Percentiles rank a stretch among this genome's conserved stretches.
These are phyloP conservation scores for Fundulus diaphanus DNA, from an alignment of 2,797 vertebrate genomes.

Conservation along the genomic window DNA sequence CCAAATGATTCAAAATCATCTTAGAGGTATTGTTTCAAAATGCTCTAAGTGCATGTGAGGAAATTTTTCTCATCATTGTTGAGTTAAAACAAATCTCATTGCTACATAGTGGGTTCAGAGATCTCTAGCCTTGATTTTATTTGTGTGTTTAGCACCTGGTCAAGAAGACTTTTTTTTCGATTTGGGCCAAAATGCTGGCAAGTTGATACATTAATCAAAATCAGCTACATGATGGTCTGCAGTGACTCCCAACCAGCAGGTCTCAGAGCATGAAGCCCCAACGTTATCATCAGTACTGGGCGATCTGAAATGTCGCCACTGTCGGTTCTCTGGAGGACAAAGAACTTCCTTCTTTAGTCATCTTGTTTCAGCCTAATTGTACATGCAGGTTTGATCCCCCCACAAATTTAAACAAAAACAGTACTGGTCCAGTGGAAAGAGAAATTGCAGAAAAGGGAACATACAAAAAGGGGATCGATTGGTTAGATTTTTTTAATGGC, in stretches of 20 bases:
- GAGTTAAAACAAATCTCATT: background rate
- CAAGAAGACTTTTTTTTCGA: background rate
- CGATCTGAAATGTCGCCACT: background rate
- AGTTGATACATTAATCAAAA: background rate
- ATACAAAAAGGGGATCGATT: too few species aligned
- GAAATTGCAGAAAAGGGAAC: too few species aligned
- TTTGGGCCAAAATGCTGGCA: background rate
- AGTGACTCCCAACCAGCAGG: background rate
- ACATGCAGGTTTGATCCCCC: too few species aligned
- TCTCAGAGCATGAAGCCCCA: background rate
- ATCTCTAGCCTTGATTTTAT: background rate
- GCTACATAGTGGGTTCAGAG: background rate
- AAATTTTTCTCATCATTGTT: background rate
- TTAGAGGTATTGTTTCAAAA: background rate
- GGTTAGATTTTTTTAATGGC: too few species aligned
- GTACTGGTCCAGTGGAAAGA: too few species aligned
- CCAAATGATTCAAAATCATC: constrained; percentile 23
- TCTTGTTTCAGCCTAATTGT: too few species aligned
- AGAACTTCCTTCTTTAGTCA: too few species aligned
- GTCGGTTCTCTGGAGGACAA: too few species aligned
- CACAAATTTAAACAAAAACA: too few species aligned
- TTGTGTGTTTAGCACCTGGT: background rate
- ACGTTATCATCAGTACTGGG: background rate
- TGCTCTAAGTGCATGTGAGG: background rate
- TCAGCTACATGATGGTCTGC: background rate